These are phyloP conservation scores for Mormyrus proboscirostris DNA, from an alignment of 2,797 vertebrate genomes.

Conservation along the genomic window DNA sequence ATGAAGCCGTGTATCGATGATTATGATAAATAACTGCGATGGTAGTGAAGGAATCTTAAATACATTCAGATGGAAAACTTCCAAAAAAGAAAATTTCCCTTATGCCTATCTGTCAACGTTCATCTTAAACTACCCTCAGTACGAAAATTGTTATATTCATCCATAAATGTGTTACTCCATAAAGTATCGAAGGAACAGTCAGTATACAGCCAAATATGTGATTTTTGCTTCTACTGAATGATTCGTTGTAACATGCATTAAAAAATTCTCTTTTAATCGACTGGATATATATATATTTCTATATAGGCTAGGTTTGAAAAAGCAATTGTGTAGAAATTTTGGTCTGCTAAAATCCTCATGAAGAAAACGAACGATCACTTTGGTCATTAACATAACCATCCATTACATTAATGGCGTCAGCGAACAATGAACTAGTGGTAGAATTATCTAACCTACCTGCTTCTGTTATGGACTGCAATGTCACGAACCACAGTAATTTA, in stretches of 20 bases:
- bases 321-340: neutral
- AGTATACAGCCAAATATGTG: neutral
- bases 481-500: constrained; percentile 7
- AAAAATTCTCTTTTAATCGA: neutral
- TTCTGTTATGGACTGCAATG: constrained; percentile 9
- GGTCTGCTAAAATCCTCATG: neutral
- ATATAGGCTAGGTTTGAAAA: neutral
- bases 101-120: neutral
- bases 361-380: neutral
- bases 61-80: neutral
- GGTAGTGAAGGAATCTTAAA: neutral
- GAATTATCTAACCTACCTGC: constrained; percentile 11
- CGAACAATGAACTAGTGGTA: constrained; percentile 4
- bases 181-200: neutral
- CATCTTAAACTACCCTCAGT: neutral
- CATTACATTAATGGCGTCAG: constrained; percentile 8
- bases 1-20: neutral
- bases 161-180: neutral
- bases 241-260: neutral
- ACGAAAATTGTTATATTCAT: neutral
- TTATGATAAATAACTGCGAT: neutral
- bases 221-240: neutral
- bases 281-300: neutral
- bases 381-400: neutral
- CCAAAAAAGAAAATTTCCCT: neutral